Conservation (phyloP, 2,888 invertebrate species). For the Euproctis similis region DNA sequence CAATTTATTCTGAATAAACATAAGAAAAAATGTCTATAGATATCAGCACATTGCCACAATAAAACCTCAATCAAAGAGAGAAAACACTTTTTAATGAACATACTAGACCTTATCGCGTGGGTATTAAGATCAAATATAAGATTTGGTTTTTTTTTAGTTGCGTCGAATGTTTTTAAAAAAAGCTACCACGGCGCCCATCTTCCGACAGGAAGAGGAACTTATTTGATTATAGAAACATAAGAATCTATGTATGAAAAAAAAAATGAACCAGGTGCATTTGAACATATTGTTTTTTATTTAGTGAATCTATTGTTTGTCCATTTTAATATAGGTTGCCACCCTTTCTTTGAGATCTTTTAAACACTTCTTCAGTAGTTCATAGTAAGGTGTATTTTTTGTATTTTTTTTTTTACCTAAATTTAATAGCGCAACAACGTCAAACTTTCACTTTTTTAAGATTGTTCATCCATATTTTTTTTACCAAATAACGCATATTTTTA, state of each 20-base stretch:
- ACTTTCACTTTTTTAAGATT: slow-evolving; percentile 33
- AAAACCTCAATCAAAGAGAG: slow-evolving; percentile 32
- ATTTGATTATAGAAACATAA: slow-evolving; percentile 72
- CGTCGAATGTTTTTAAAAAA: slow-evolving; percentile 41
- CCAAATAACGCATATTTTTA: too few relatives aligned
- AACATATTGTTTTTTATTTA: slow-evolving; percentile 49
- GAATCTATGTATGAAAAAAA: slow-evolving; percentile 45
- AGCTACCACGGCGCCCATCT: slow-evolving; percentile 63
- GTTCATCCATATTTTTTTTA: slow-evolving; percentile 1
- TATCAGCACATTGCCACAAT: slow-evolving; percentile 63
- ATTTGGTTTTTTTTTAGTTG: slow-evolving; percentile 30
- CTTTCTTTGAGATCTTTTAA: slow-evolving; percentile 39
- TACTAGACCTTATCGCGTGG: slow-evolving; percentile 18
- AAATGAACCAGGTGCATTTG: slow-evolving; percentile 58
- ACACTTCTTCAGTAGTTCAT: slow-evolving; percentile 40
- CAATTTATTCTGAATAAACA: slow-evolving; percentile 51
- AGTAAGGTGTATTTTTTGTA: too few relatives aligned
- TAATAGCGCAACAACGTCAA: too few relatives aligned
- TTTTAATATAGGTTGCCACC: slow-evolving; percentile 51
- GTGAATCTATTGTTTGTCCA: slow-evolving; percentile 51
- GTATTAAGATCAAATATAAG: slow-evolving; percentile 23
- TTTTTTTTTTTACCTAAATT: too few relatives aligned
- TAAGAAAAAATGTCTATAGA: slow-evolving; percentile 38
- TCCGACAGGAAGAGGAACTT: slow-evolving; percentile 72
- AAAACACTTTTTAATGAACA: slow-evolving; percentile 5